Evolutionary conservation across 2,113 vertebrate species (phyloP).

Genomic region (Nesoenas mayeri): DNA sequence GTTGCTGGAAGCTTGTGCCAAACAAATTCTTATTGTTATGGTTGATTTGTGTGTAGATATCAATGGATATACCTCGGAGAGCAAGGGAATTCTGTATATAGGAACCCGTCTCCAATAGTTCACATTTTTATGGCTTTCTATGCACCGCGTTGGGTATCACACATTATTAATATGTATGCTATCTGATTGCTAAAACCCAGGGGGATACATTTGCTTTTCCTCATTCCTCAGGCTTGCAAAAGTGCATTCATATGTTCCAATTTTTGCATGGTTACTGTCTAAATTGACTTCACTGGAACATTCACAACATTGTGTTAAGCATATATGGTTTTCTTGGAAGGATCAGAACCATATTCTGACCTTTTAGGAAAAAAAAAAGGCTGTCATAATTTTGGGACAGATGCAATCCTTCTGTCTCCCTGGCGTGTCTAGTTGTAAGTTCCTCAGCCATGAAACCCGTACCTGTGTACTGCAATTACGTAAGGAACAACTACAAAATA

Average conservation of each 20-base stretch:
- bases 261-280: constrained; percentile 8
- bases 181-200: constrained; percentile 22
- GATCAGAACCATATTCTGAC: not conserved
- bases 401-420: not conserved
- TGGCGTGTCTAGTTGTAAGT: not conserved
- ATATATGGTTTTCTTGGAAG: not conserved
- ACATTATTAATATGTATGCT: not conserved
- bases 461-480: not conserved
- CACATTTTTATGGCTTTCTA: not conserved
- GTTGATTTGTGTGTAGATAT: constrained; percentile 53
- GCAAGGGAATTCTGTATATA: not conserved
- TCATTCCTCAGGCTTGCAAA: constrained; percentile 1
- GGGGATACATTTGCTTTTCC: constrained; percentile 12
- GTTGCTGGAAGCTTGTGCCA: constrained; percentile 53
- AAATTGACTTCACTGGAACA: not conserved
- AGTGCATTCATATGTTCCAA: not conserved
- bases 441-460: not conserved
- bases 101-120: not conserved
- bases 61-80: constrained; percentile 26
- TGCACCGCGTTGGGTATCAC: not conserved
- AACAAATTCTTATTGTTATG: constrained; percentile 50
- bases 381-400: not conserved
- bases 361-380: not conserved
- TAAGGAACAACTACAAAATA: not conserved
- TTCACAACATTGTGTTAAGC: not conserved